Percentiles rank a stretch among this genome's conserved stretches.
These are phyloP conservation scores for Platypus cylindrus DNA, from an alignment of 2,888 invertebrate species.

Conservation along the genomic window DNA sequence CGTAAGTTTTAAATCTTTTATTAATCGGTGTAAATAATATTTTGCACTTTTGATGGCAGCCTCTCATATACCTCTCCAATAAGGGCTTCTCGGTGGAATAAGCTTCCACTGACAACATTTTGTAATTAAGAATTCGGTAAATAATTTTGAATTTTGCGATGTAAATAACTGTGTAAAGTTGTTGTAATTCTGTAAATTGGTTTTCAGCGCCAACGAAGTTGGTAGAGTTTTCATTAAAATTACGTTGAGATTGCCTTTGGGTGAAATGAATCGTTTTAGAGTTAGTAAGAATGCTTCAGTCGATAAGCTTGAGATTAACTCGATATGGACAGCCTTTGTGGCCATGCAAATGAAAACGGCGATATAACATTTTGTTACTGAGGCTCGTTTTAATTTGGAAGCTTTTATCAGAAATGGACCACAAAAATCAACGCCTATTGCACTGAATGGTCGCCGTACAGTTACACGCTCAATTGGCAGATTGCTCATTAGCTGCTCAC, in stretches of 20 bases:
- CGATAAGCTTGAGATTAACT: slow-evolving; percentile 9
- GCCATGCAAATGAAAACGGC: slow-evolving; percentile 10
- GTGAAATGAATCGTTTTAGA: slow-evolving; percentile 10
- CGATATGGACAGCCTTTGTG: slow-evolving; percentile 13
- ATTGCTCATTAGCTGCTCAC: slow-evolving; percentile 12
- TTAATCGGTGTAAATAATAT: slow-evolving; percentile 19
- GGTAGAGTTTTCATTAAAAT: slow-evolving; percentile 11
- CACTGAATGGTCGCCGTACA: slow-evolving; percentile 7
- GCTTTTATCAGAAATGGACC: slow-evolving; percentile 14
- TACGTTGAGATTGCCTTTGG: slow-evolving; percentile 4
- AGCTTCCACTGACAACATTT: slow-evolving; percentile 20
- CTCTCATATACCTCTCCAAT: slow-evolving; percentile 28
- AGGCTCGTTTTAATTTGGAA: background rate
- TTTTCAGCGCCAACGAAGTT: slow-evolving; percentile 13
- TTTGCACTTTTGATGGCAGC: slow-evolving; percentile 24
- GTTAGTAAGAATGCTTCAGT: slow-evolving; percentile 10
- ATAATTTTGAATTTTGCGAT: too few species aligned
- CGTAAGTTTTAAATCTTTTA: slow-evolving; percentile 18
- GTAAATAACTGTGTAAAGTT: too few species aligned
- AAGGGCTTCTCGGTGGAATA: slow-evolving; percentile 23
- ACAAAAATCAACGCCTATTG: slow-evolving; percentile 14
- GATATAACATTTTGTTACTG: slow-evolving; percentile 5
- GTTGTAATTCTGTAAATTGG: too few species aligned
- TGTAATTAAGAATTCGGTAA: slow-evolving; percentile 3
- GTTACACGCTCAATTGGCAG: slow-evolving; percentile 11